Evolutionary conservation across 1,140 invertebrate genomes (phyloP).

Genomic region (Pentalonia nigronervosa): DNA sequence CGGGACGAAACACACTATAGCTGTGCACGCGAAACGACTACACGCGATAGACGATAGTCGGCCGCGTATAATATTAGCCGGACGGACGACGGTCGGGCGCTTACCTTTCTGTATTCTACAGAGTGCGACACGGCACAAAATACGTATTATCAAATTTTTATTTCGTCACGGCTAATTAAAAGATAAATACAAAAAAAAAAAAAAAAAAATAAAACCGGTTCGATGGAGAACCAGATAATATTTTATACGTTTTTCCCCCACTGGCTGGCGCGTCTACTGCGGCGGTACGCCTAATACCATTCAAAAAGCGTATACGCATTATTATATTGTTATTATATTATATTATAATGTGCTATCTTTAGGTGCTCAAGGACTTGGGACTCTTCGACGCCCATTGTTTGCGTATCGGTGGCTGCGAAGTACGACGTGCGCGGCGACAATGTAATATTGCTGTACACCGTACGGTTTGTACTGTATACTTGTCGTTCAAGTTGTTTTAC

Average conservation of each 20-base stretch:
- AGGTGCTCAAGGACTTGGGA: neutral
- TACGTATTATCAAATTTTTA: neutral
- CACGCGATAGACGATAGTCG: neutral
- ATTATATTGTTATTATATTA: neutral
- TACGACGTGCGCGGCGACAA: neutral
- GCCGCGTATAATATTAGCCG: neutral
- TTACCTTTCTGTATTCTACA: neutral
- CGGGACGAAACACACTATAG: neutral
- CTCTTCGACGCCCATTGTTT: slow-evolving; percentile 11
- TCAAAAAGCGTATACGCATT: neutral
- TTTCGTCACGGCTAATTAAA: slow-evolving; percentile 4
- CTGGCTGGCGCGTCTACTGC: neutral
- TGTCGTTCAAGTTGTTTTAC: neutral
- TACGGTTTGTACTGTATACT: neutral
- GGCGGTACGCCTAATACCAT: neutral
- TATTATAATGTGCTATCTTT: neutral
- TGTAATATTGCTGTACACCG: neutral
- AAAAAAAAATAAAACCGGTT: slow-evolving; percentile 16
- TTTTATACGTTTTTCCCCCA: neutral
- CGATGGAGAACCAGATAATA: neutral
- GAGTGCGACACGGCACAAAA: neutral
- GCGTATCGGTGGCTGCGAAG: neutral
- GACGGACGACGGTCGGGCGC: neutral
- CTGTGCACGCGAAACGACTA: neutral
- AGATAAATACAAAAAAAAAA: neutral